These are phyloP conservation scores for Falcunculus frontatus DNA, from an alignment of 2,113 vertebrate genomes.

Conservation along the genomic window DNA sequence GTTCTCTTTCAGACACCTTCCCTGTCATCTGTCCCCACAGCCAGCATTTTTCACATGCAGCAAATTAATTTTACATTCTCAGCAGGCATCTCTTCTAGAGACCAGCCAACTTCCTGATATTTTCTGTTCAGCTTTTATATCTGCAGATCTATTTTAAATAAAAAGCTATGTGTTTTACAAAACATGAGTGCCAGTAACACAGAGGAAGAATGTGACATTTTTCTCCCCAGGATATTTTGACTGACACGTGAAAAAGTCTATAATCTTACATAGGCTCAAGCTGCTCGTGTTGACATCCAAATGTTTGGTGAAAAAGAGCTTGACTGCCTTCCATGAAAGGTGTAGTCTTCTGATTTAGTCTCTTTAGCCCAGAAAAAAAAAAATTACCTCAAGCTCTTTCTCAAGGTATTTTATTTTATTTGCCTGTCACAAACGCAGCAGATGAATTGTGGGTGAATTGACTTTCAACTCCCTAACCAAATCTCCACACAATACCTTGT, in stretches of 20 bases:
- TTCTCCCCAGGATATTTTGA: constrained; percentile 64
- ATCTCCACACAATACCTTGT: neutral
- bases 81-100: constrained; percentile 41
- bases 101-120: constrained; percentile 48
- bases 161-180: constrained; percentile 58
- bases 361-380: neutral
- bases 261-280: constrained; percentile 59
- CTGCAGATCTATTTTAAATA: constrained; percentile 57
- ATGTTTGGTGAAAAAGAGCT: constrained; percentile 37
- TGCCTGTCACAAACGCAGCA: neutral
- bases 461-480: neutral
- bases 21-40: constrained; percentile 41
- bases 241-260: constrained; percentile 62
- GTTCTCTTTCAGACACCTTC: constrained; percentile 14
- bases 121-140: constrained; percentile 46
- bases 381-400: neutral
- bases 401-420: constrained; percentile 2
- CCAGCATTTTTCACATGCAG: constrained; percentile 41
- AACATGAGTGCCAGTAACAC: constrained; percentile 47
- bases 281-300: constrained; percentile 58
- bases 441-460: neutral
- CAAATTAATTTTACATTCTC: constrained; percentile 57
- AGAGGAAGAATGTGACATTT: constrained; percentile 61
- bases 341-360: neutral
- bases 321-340: constrained; percentile 44